Evolutionary conservation across 1,140 invertebrate genomes (phyloP), one percentile per base, ranked within the genome.

Genomic region (Eupristina koningsbergeri): DNA sequence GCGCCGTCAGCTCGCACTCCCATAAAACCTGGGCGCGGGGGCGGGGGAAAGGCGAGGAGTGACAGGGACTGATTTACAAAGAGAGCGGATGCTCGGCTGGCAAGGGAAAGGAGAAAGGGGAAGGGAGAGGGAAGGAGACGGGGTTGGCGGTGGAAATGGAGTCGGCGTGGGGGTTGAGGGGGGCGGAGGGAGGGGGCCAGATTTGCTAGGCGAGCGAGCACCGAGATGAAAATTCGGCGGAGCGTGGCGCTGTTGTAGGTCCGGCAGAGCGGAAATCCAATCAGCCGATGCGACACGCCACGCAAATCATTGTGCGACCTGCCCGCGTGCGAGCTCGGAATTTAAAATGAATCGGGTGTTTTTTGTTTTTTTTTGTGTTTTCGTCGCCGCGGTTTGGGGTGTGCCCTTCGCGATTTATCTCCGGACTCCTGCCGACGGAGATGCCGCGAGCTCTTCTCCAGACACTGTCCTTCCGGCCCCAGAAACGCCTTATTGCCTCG

Each of bases 251-350:
- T 19, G 22, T 26, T 58, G 19, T 58, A n/a, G 58, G n/a, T 22
- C 29, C 63, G 26, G 39, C 45, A 61, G 74, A 76, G 58, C 47
- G 73, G 73, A 83, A 83, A 77, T 77, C 45, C 74, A 77, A 77
- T 83, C 45, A 50, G 34, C 6, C 47, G 61, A 58, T 36, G 5
- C 6, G 31, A 77, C 9, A 19, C 34, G 34, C 39, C 1, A 26
- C 39, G 39, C 53, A n/a, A 67, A 39, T 36, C 5, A 11, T n/a
- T 17, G 36, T 1, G 67, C 3, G 11, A 41, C 19, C 22, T 71
- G 3, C 17, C 0, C 34, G 64, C 64, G 34, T 67, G 64, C 19
- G n/a, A 36, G 15, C 9, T 5, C 5, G 15, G 19, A 5, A 36
- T 29, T 64, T 31, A 8, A 22, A 67, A 11, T 39, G 1, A 9